phyloP scores from a whole-genome alignment of 1,140 invertebrate genomes.

The Frieseomelitta varia region DNA sequence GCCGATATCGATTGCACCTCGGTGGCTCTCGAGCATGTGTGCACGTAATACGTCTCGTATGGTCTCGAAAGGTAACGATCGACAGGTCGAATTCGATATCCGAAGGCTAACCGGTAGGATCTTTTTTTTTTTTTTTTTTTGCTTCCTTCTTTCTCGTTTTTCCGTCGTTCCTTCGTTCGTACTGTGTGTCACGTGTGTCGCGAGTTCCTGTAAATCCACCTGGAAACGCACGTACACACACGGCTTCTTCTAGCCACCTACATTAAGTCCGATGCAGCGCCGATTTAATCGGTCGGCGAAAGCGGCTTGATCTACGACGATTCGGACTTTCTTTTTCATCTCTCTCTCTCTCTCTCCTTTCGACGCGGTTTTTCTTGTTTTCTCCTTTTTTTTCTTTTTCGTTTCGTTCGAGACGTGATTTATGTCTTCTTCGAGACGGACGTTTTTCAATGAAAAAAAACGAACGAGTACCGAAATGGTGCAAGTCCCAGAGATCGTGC shows the following conservation, averaged over 20 bases:
- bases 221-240: background rate
- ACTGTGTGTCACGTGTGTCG: conserved; percentile 21
- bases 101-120: conserved; percentile 44
- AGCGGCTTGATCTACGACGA: conserved; percentile 51
- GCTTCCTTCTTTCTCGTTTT: background rate
- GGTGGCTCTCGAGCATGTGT: background rate
- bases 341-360: background rate
- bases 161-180: no score
- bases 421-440: no score
- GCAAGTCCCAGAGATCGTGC: no score
- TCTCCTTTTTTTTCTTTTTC: no score
- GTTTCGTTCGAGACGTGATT: no score
- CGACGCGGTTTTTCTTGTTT: background rate
- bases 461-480: no score
- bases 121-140: conserved; percentile 25
- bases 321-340: conserved; percentile 4
- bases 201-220: conserved; percentile 28
- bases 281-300: conserved; percentile 64
- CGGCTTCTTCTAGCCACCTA: conserved; percentile 43
- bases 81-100: conserved; percentile 50
- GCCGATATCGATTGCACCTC: conserved; percentile 30
- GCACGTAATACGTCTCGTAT: conserved; percentile 11
- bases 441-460: no score
- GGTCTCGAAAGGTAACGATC: conserved; percentile 30
- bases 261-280: conserved; percentile 22